Base-by-base conservation (phyloP, 2,888 invertebrate genomes). In the Macrophya annulata region DNA sequence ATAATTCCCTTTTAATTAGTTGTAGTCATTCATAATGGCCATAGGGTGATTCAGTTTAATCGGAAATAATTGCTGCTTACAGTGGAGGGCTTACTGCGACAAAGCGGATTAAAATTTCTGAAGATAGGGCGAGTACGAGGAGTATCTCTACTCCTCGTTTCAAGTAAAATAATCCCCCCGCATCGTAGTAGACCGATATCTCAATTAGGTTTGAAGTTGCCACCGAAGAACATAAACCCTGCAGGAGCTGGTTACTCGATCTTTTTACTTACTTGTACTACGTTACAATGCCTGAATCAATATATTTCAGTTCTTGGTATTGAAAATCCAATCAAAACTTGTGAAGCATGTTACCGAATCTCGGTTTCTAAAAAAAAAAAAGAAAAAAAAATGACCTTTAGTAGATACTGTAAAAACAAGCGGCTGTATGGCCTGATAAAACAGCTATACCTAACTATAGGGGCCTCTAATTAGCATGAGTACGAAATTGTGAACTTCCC, bases 1-100 rank as follows among this genome's bases (percentile, higher is more conserved):
- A 55, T 37, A 43, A 77, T 51, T 17, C n/a, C 31, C 77, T 55
- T n/a, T 77, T 51, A 77, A 77, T 77, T 55, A 77, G 51, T 74
- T 74, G 72, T 45, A 45, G 12, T 45, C 43, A 74, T 43, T 74
- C 72, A 74, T 74, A 40, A 74, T 25, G 40, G 45, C 21, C 43
- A 43, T 25, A 45, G 15, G 72, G 21, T 74, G 25, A 55, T 77
- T 55, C 37, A 15, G 51, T 48, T 77, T 51, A 25, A 77, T 77
- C 55, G 77, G 48, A 15, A 77, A 55, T 77, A 51, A 55, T 77
- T 55, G 55, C 25, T 55, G 77, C 31, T 55, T 31, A 51, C 51
- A 51, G 55, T 17, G 55, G 37, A 77, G 40, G 21, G 72, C 72
- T 74, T 51, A 10, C 77, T 9, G n/a, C n/a, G 17, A 55, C 43